Base-by-base conservation (phyloP, 2,888 invertebrate genomes). In the Polydrusus tereticollis region DNA sequence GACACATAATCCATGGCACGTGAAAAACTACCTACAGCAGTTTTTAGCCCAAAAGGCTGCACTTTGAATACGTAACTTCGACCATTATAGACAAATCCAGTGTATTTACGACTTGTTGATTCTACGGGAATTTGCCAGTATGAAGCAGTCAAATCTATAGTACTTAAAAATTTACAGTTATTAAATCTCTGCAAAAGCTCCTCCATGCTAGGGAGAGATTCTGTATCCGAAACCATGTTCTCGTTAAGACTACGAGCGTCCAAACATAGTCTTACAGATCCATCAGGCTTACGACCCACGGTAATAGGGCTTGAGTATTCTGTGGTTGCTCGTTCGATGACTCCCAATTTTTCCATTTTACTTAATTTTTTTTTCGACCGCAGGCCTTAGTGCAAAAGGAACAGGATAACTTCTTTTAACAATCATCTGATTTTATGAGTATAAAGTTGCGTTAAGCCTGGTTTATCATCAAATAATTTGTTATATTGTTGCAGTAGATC, bases 221-320 rank as follows among this genome's bases (percentile, higher is more conserved):
- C 81, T 1, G 77, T 70, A 63, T 83, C 81, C 0, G 77, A 73
- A 23, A 78, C 75, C 47, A 83, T 82, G 21, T 73, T 57, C 14
- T 74, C 72, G 52, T 70, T 74, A 21, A 74, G 38, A 8, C 7
- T 12, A 1, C 67, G 20, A 10, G 74, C 70, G 38, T 74, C 70
- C n/a, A 71, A 29, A 23, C 74, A 74, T 14, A 73, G 33, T 0
- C 73, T 21, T 6, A 73, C 57, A 0, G 64, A 36, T 7, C 58
- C 58, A 43, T 73, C 69, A n/a, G 43, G 47, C 38, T 69, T 73
- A 14, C 43, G 55, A 16, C 65, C 69, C 0, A 63, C 58, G 0
- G 59, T 62, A 43, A 71, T 41, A 14, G 70, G 74, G n/a, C 58
- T 62, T 10, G 33, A 57, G 33, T 66, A 73, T 8, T 59, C 26